Evolutionary conservation across 1,140 invertebrate genomes (phyloP).

Genomic region (Euura saliciscinereae): DNA sequence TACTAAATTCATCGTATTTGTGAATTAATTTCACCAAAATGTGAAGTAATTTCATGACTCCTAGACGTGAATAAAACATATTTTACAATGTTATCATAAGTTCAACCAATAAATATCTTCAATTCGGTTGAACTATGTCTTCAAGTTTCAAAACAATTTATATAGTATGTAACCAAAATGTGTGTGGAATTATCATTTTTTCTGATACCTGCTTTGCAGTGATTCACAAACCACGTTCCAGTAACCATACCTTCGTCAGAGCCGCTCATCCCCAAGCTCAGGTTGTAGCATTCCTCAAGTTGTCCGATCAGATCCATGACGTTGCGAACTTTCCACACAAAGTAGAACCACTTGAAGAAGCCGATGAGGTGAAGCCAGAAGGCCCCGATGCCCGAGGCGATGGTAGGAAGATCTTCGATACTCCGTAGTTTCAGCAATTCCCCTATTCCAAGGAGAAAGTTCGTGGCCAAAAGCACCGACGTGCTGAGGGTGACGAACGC

Average conservation of each 20-base stretch:
- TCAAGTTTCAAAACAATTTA: no score
- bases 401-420: constrained; percentile 20
- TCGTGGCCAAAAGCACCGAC: constrained; percentile 16
- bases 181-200: no score
- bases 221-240: not conserved
- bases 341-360: constrained; percentile 35
- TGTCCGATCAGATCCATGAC: constrained; percentile 24
- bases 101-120: no score
- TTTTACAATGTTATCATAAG: no score
- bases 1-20: no score
- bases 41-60: no score
- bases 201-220: no score
- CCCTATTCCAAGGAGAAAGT: constrained; percentile 22
- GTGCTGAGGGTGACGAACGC: not conserved
- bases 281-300: constrained; percentile 30
- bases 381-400: constrained; percentile 22
- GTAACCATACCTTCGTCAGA: constrained; percentile 25
- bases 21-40: no score
- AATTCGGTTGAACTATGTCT: no score
- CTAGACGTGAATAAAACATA: no score
- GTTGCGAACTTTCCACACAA: constrained; percentile 18
- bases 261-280: constrained; percentile 25
- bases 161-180: no score
- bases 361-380: constrained; percentile 27
- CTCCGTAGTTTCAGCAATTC: constrained; percentile 22